Base-by-base conservation (phyloP, 2,888 invertebrate genomes). In the Pterostichus niger region DNA sequence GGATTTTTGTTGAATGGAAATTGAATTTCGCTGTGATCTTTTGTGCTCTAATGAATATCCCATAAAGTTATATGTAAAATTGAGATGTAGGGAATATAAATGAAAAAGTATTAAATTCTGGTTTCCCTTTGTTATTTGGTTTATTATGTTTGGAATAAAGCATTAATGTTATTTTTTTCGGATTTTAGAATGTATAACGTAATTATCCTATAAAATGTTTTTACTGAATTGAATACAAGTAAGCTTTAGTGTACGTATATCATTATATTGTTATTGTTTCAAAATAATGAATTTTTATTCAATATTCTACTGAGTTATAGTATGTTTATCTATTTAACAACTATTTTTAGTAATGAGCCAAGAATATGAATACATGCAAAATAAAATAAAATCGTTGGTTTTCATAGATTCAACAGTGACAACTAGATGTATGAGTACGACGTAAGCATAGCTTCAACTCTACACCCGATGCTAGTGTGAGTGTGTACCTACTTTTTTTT, bases 1-100 rank as follows among this genome's bases (percentile, higher is more conserved):
- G 68, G 44, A 71, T 71, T 71, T 44, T 71, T 44, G 40, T 17
- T 9, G 15, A 71, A 71, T 44, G 44, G 44, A 40, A 71, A 44
- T 71, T 71, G 15, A 71, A 71, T 71, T 44, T 24, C n/a, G 40
- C 44, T 44, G 17, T 44, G 44, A 71, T 71, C 46, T 71, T 46
- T 71, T 44, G 44, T 46, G 68, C 40, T 71, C 31, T 71, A 71
- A 71, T 71, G 68, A 44, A 17, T 33, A 61, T n/a, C 11, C 17
- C 24, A 56, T 24, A 24, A 56, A 56, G 24, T 17, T 56, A 56
- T 17, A 56, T 15, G 17, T 17, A 56, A 56, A 56, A 56, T 56
- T 49, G 49, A 49, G 49, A 49, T 49, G 49, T 24, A 24, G 7
- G 44, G 44, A 44, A 44, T 44, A 44, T 49, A n/a, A 49, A 49